Conservation (phyloP, 2,113 vertebrate genomes). For the Canis aureus region DNA sequence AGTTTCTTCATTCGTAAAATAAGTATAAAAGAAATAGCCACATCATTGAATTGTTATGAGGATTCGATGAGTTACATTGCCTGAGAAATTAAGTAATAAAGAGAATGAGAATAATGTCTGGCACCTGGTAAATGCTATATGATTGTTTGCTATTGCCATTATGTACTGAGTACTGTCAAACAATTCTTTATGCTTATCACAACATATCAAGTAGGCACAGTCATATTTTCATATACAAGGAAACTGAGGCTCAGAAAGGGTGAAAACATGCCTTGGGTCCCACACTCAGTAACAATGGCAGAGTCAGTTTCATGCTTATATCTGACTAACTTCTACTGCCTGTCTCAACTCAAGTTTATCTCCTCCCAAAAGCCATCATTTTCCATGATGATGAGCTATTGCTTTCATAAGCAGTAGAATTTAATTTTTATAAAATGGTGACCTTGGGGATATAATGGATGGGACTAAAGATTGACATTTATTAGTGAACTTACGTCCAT, state of each 20-base stretch:
- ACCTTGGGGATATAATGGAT: not conserved
- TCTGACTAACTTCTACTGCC: not conserved
- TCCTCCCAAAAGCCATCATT: not conserved
- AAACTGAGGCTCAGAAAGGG: not conserved
- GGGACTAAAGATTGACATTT: not conserved
- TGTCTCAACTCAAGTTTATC: not conserved
- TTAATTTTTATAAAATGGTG: not conserved
- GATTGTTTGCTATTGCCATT: not conserved
- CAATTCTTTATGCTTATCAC: not conserved
- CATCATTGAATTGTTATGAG: not conserved
- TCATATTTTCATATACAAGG: not conserved
- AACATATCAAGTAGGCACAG: not conserved
- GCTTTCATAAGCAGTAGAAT: not conserved
- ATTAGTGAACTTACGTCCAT: not conserved
- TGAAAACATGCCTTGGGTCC: not conserved
- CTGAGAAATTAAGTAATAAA: not conserved
- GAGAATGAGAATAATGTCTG: not conserved
- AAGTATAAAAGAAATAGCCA: not conserved
- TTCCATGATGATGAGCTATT: not conserved
- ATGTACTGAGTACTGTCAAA: not conserved
- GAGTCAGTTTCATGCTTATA: not conserved
- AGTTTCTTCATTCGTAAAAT: constrained; percentile 30
- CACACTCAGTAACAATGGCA: not conserved
- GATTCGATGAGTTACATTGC: not conserved
- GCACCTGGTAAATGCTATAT: not conserved